Percentiles rank a stretch among this genome's conserved stretches.
phyloP scores from a whole-genome alignment of 2,888 invertebrate species.

The Blastobasis lacticolella region DNA sequence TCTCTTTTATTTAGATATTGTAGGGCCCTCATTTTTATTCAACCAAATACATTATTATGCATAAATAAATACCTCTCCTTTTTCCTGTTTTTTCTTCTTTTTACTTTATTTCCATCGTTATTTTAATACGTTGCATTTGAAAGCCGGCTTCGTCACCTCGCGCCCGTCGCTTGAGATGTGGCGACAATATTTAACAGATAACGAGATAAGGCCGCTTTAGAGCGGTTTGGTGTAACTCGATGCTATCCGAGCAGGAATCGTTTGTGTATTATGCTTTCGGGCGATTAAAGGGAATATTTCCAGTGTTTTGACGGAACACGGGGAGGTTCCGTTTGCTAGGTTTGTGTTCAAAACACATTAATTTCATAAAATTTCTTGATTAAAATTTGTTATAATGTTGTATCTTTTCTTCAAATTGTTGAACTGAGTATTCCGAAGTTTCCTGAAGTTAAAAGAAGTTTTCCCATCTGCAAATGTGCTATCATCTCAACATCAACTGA shows the following conservation, averaged over 20 bases:
- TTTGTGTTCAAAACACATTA: too few species aligned
- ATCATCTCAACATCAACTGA: too few species aligned
- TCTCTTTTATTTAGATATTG: constrained; percentile 69
- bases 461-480: too few species aligned
- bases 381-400: too few species aligned
- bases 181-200: constrained; percentile 64
- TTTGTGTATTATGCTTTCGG: constrained; percentile 59
- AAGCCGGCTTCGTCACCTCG: constrained; percentile 59
- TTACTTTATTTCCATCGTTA: constrained; percentile 68
- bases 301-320: background rate
- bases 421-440: too few species aligned
- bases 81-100: constrained; percentile 21
- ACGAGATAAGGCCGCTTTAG: constrained; percentile 59
- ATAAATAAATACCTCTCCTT: constrained; percentile 50
- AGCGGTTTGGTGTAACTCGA: constrained; percentile 62
- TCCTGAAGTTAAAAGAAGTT: too few species aligned
- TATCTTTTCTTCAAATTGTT: too few species aligned
- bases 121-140: constrained; percentile 55
- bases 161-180: constrained; percentile 50
- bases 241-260: constrained; percentile 33
- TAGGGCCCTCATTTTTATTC: constrained; percentile 67
- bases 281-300: constrained; percentile 2
- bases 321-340: too few species aligned
- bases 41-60: constrained; percentile 63
- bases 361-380: too few species aligned